Percentiles rank a stretch among this genome's conserved stretches.
phyloP scores from a whole-genome alignment of 2,113 vertebrate genomes.

The Nycticorax nycticorax region DNA sequence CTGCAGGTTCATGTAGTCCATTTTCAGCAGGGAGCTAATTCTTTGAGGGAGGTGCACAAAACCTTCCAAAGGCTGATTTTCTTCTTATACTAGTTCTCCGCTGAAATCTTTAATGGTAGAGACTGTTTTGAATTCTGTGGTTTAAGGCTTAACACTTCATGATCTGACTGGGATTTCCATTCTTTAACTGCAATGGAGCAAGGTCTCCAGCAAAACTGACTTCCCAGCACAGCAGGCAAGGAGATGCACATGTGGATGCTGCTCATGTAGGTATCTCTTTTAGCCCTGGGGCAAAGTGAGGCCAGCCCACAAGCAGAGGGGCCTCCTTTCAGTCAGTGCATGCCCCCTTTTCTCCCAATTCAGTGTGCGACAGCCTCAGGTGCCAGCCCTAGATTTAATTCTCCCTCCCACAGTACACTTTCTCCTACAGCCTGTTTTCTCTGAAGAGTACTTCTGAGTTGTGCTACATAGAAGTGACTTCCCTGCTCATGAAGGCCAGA shows the following conservation, averaged over 20 bases:
- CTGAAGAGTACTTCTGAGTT: neutral
- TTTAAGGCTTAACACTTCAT: neutral
- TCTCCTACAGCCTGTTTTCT: neutral
- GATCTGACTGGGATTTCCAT: neutral
- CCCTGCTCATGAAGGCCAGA: neutral
- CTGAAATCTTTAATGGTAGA: neutral
- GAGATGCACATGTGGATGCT: neutral
- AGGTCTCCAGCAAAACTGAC: neutral
- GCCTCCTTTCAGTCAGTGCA: neutral
- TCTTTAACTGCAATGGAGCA: neutral
- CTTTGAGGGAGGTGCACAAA: neutral
- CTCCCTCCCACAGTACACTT: neutral
- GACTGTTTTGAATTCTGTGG: neutral
- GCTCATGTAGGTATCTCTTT: neutral
- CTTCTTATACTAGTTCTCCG: neutral
- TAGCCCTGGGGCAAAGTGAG: neutral
- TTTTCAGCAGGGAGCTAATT: slow-evolving; percentile 14
- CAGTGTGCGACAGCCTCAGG: neutral
- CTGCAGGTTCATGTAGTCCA: neutral
- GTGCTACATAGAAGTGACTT: neutral
- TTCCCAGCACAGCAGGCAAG: neutral
- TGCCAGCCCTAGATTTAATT: neutral
- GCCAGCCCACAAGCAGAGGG: neutral
- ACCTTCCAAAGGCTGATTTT: neutral
- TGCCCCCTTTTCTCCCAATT: neutral